Conservation (phyloP, 2,888 invertebrate genomes). For the Drosophila dives region DNA sequence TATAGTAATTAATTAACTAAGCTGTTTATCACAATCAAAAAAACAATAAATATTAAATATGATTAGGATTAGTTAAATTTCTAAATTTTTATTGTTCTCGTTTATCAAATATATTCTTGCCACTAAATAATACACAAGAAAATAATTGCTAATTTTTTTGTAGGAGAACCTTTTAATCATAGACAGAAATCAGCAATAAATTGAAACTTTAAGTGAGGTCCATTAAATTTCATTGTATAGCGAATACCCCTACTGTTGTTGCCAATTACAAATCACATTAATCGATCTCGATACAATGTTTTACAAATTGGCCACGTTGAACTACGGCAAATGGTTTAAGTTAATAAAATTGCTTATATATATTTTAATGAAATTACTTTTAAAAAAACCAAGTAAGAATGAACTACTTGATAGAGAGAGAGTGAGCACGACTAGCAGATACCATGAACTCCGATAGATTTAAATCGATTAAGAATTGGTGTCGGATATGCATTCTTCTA, state of each 20-base stretch:
- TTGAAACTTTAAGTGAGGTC: neutral
- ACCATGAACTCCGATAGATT: neutral
- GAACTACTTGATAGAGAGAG: neutral
- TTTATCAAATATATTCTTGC: neutral
- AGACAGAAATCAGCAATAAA: neutral
- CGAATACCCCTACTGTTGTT: conserved; percentile 20
- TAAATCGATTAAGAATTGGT: neutral
- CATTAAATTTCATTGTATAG: neutral
- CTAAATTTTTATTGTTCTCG: neutral
- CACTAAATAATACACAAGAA: neutral
- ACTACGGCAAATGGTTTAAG: neutral
- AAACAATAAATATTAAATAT: too few species aligned
- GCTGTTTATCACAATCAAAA: neutral
- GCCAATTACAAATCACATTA: neutral
- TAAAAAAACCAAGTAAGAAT: neutral
- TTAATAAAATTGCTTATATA: neutral
- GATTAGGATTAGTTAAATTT: neutral
- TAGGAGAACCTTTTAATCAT: neutral
- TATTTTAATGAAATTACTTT: neutral
- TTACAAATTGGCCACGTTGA: neutral
- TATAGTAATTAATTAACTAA: neutral
- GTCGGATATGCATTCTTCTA: neutral
- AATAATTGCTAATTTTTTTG: neutral
- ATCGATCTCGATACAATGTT: neutral
- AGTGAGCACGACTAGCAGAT: neutral